A percentile compares a stretch with the other conserved stretches of the same genome.
These are phyloP conservation scores for Zaprionus camerounensis DNA, from an alignment of 1,140 invertebrate genomes.

Conservation along the genomic window DNA sequence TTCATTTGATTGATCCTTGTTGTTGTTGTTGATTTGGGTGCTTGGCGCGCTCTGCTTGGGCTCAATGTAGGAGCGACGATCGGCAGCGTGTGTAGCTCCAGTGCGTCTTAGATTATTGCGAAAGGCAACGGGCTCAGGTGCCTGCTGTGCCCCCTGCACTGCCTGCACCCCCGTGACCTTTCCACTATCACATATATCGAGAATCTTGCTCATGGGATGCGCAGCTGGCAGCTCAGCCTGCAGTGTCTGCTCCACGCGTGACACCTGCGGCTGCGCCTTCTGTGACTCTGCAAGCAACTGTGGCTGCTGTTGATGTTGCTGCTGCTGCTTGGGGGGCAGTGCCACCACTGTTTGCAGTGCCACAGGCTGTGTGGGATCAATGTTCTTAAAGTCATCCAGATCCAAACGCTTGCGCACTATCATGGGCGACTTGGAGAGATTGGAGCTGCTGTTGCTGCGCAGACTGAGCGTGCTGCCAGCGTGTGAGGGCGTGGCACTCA, in stretches of 20 bases:
- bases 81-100: conserved; percentile 75
- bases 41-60: conserved; percentile 26
- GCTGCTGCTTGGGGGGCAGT: conserved; percentile 33
- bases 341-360: conserved; percentile 66
- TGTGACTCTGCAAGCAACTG: conserved; percentile 36
- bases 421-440: conserved; percentile 76
- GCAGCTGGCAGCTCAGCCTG: conserved; percentile 61
- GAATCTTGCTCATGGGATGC: conserved; percentile 77
- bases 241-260: conserved; percentile 49
- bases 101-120: conserved; percentile 64
- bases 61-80: conserved; percentile 82
- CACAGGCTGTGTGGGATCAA: conserved; percentile 72
- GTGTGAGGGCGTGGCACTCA: conserved; percentile 49
- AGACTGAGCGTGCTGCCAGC: conserved; percentile 66
- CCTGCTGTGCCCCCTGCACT: conserved; percentile 1
- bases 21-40: background rate
- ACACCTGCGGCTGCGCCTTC: conserved; percentile 47
- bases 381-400: conserved; percentile 73
- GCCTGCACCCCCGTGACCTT: conserved; percentile 20
- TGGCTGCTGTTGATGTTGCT: conserved; percentile 12
- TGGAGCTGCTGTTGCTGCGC: conserved; percentile 75
- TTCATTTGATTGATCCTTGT: background rate
- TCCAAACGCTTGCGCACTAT: conserved; percentile 74
- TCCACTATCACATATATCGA: conserved; percentile 73
- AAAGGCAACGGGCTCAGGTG: conserved; percentile 71